Evolutionary conservation across 2,797 vertebrate genomes (phyloP), one percentile per base, ranked within the genome.

Genomic region (Pteropus rufus): DNA sequence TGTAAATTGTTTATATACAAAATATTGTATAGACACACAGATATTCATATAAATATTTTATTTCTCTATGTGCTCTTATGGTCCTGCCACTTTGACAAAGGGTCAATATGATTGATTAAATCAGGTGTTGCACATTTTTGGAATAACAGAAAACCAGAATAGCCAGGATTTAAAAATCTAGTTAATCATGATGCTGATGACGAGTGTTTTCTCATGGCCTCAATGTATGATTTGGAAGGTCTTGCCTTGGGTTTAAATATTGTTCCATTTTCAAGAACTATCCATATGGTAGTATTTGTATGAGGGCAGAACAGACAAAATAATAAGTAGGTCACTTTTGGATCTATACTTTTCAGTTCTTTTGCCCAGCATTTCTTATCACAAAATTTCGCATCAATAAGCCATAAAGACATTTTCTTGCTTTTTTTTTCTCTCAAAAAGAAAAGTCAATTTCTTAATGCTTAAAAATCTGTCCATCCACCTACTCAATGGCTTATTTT

Each of bases 41-140:
- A 54, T 52, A 58, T 76, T 86, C 8, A 16, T 58, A 44, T 39
- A 81, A 44, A 62, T 77, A 58, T 84, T 91, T 76, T 46, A 60
- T 86, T 97, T 77, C 0, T 97, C 89, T 97, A 52, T 65, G 7
- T 7, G 29, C 29, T 36, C 39, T 64, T 58, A 21, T 75, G 36
- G 46, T 92, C 62, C 62, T 93, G 46, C 39, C 41, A 93, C 90
- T 96, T 95, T 79, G 96, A 97, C 86, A 94, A 98, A 97, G 34
- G 44, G 80, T 89, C 49, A 44, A 39, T 91, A 94, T 67, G 85
- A 89, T 94, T 94, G 65, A 96, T 95, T 96, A 97, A 98, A 97
- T 91, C 93, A 92, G 49, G 85, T 96, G 81, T 79, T 82, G 80
- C 95, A 96, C 89, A 91, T 67, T 75, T 90, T 84, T 83, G 82